Conservation (phyloP, 1,140 invertebrate genomes). For the Thereuonema tuberculata region DNA sequence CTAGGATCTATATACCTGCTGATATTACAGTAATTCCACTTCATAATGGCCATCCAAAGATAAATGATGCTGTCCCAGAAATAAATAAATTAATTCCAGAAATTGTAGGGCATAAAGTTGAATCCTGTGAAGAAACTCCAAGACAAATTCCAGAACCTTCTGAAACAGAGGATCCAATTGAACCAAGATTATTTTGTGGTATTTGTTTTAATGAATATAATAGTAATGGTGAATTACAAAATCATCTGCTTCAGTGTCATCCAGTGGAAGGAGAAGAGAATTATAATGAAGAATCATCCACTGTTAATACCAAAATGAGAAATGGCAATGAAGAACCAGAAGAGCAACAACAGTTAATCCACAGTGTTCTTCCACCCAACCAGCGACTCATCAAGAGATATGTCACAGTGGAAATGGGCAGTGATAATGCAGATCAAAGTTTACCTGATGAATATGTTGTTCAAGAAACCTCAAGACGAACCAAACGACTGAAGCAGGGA, state of each 20-base stretch:
- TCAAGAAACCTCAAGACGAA: slow-evolving; percentile 1
- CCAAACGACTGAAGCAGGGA: slow-evolving; percentile 6
- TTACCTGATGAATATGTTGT: neutral
- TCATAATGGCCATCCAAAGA: neutral
- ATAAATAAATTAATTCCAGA: no score
- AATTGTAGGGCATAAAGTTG: no score
- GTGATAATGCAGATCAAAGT: neutral
- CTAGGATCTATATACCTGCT: neutral
- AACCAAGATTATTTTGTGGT: slow-evolving; percentile 1
- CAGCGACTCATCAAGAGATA: neutral
- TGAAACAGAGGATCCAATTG: neutral
- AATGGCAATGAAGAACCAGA: neutral
- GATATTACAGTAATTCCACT: neutral
- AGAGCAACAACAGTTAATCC: neutral
- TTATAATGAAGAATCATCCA: neutral
- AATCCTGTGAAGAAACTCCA: neutral
- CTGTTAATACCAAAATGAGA: neutral
- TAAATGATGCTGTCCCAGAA: no score
- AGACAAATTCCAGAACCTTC: neutral
- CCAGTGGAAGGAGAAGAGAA: neutral
- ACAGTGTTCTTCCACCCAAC: neutral
- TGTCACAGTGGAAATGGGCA: neutral
- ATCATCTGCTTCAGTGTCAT: neutral
- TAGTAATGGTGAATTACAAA: neutral
- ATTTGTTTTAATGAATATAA: neutral